Conservation (phyloP, 2,888 invertebrate species). For the Nezara viridula region DNA sequence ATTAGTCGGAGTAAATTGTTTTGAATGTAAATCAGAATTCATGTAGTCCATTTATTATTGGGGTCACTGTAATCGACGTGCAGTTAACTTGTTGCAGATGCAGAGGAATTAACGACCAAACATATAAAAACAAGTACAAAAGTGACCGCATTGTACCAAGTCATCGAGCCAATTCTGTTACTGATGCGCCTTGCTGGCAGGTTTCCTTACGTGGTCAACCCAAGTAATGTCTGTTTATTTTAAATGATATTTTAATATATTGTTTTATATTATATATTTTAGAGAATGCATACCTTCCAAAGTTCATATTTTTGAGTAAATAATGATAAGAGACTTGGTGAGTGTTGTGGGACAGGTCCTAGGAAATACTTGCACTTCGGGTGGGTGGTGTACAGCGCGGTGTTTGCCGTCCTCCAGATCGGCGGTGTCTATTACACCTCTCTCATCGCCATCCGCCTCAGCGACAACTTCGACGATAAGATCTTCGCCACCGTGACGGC, state of each 20-base stretch:
- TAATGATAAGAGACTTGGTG: too few relatives aligned
- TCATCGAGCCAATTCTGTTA: not conserved
- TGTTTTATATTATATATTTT: too few relatives aligned
- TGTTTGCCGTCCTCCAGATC: not conserved
- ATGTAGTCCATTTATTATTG: too few relatives aligned
- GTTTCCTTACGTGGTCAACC: slow-evolving; percentile 3
- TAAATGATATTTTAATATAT: too few relatives aligned
- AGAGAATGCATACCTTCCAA: too few relatives aligned
- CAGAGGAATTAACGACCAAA: not conserved
- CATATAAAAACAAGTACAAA: not conserved
- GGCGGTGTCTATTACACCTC: not conserved
- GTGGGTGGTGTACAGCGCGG: not conserved
- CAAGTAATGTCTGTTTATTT: not conserved
- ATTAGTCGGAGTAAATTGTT: too few relatives aligned
- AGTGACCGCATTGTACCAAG: not conserved
- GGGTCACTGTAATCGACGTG: not conserved
- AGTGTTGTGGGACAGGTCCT: not conserved
- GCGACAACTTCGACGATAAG: not conserved
- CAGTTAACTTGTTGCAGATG: not conserved
- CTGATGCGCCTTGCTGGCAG: slow-evolving; percentile 38
- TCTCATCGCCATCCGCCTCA: too few relatives aligned
- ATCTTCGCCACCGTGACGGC: not conserved
- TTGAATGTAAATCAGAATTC: too few relatives aligned
- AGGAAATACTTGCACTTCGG: not conserved
- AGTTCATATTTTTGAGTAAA: too few relatives aligned